Conservation (phyloP, 2,797 vertebrate species). For the Parauchenoglanis ngamensis region DNA sequence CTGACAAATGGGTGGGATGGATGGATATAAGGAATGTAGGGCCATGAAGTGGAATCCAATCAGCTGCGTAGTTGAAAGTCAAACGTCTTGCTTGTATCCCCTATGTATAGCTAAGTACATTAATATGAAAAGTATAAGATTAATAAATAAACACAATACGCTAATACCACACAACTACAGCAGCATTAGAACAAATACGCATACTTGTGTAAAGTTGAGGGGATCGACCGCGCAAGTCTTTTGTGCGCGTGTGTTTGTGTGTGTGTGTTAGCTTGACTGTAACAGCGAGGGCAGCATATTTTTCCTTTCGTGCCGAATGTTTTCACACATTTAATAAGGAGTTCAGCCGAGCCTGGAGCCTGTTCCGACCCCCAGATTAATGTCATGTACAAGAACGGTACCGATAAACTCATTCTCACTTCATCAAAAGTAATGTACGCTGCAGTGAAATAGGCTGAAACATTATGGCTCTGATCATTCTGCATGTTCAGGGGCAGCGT, state of each 20-base stretch:
- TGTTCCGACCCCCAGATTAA: conserved; percentile 5
- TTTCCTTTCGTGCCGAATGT: neutral
- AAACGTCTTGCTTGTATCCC: neutral
- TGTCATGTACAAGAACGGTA: neutral
- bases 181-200: neutral
- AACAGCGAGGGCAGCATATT: neutral
- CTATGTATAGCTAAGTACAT: neutral
- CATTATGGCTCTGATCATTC: neutral
- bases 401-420: conserved; percentile 1
- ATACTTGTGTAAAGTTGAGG: neutral
- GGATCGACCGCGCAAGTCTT: neutral
- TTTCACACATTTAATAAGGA: conserved; percentile 32
- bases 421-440: neutral
- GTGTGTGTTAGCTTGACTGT: neutral
- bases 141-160: neutral
- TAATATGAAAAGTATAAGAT: neutral
- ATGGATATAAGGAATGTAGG: too few species aligned
- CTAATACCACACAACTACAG: neutral
- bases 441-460: neutral
- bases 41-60: neutral
- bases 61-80: neutral
- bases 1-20: too few species aligned
- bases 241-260: neutral
- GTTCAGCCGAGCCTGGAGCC: conserved; percentile 2
- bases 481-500: neutral